These are phyloP conservation scores for Botia almorhae DNA, from an alignment of 2,797 vertebrate species.

Conservation along the genomic window DNA sequence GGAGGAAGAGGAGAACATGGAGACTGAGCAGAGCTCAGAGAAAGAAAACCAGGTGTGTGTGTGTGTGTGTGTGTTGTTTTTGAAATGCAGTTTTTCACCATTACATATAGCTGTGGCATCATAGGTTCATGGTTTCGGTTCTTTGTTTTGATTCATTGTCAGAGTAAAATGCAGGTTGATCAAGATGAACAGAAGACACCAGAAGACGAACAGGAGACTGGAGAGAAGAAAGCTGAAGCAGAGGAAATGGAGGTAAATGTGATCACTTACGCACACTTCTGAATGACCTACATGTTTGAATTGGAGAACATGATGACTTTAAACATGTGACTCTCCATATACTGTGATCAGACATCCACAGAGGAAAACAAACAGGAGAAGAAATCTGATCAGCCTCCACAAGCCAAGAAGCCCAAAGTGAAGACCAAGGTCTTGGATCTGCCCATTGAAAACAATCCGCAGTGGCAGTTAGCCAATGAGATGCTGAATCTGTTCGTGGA, in stretches of 20 bases:
- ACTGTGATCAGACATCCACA: constrained; percentile 59
- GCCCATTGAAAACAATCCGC: constrained; percentile 89
- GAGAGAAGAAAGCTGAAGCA: constrained; percentile 88
- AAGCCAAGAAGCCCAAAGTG: constrained; percentile 98
- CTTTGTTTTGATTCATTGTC: constrained; percentile 10
- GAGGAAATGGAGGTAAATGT: constrained; percentile 95
- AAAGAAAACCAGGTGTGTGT: constrained; percentile 91
- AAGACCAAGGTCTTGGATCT: constrained; percentile 96
- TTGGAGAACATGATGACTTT: neutral
- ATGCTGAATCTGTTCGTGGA: constrained; percentile 92
- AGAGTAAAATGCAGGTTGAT: constrained; percentile 96
- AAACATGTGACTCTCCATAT: neutral
- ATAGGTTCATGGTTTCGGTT: neutral
- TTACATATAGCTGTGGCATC: neutral
- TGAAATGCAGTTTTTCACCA: neutral
- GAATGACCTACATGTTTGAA: neutral
- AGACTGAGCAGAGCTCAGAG: constrained; percentile 83
- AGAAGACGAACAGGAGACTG: constrained; percentile 76
- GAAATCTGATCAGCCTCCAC: constrained; percentile 93
- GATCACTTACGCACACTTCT: neutral
- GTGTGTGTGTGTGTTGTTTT: neutral
- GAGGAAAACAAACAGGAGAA: constrained; percentile 91
- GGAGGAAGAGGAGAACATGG: constrained; percentile 94
- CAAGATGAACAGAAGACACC: constrained; percentile 87
- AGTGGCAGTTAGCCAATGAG: constrained; percentile 92